Conservation (phyloP, 2,113 vertebrate species). For the Garra rufa region DNA sequence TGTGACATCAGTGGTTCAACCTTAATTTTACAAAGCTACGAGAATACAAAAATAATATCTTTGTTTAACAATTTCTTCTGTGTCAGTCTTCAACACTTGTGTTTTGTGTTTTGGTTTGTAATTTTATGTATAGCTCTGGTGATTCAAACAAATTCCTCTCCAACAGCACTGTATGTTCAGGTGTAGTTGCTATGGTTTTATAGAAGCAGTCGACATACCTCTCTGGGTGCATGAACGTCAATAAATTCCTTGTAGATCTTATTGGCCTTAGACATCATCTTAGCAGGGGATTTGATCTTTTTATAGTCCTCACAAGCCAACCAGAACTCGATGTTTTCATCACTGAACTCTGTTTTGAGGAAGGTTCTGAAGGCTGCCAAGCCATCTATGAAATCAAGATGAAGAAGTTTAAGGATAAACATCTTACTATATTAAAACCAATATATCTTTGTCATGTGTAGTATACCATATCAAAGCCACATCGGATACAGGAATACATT, state of each 20-base stretch:
- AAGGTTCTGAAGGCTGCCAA: slow-evolving; percentile 88
- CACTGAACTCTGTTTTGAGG: slow-evolving; percentile 91
- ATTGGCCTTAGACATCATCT: slow-evolving; percentile 86
- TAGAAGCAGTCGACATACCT: slow-evolving; percentile 74
- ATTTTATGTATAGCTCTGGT: neutral
- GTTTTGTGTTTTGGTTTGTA: too few species aligned
- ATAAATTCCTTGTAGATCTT: slow-evolving; percentile 94
- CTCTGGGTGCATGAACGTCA: slow-evolving; percentile 86
- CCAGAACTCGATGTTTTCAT: slow-evolving; percentile 98
- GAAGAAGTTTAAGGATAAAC: neutral
- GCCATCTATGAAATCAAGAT: slow-evolving; percentile 77
- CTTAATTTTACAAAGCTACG: too few species aligned
- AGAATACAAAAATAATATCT: too few species aligned
- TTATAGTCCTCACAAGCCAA: slow-evolving; percentile 95
- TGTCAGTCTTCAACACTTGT: too few species aligned
- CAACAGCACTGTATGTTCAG: neutral
- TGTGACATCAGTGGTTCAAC: too few species aligned
- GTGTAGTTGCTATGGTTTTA: slow-evolving; percentile 18
- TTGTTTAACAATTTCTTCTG: too few species aligned
- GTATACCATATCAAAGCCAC: neutral
- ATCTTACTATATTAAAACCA: slow-evolving; percentile 6
- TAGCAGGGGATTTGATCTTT: slow-evolving; percentile 84
- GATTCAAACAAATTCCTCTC: neutral
- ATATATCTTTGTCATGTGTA: slow-evolving; percentile 13
- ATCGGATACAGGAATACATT: slow-evolving; percentile 48